Evolutionary conservation across 2,888 invertebrate species (phyloP), one percentile per base, ranked within the genome.

Genomic region (Polyommatus icarus): DNA sequence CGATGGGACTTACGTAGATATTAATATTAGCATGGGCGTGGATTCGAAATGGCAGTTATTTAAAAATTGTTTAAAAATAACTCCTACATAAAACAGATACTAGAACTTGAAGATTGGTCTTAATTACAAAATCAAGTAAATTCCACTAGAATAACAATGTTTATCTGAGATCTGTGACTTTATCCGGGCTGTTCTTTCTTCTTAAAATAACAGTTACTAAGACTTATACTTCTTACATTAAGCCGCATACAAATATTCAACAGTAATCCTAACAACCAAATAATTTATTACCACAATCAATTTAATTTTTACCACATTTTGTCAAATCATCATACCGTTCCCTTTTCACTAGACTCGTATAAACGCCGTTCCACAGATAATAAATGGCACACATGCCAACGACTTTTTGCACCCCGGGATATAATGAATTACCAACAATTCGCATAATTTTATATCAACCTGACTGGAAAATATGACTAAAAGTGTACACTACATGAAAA

Each of bases 381-480:
- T 79, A 79, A 80, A 83, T 81, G 76, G 79, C 77, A 80, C 80
- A 80, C 78, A 80, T 79, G 81, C 67, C 76, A 46, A 61, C 77
- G 78, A 81, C 80, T 82, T 82, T 81, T 80, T 78, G 80, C 80
- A 76, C 82, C 80, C 80, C 81, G 80, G 79, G 80, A 81, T 80
- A 80, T 80, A 82, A 84, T 83, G 81, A 82, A 82, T 83, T 83
- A 81, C 77, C 80, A 80, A 77, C 79, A 78, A 79, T 78, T 79
- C 80, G 80, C 80, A 82, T 83, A 82, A 81, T 81, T 82, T 80
- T 75, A 80, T 78, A 79, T 82, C 82, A 81, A 80, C 80, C 78
- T 78, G 77, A 79, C 78, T 79, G 71, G 67, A 78, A 76, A 67
- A 78, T 77, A 54, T 76, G 29, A 32, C 67, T 6, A 18, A 61